Base-by-base conservation (phyloP, 1,140 invertebrate genomes). In the Lucilia cuprina region DNA sequence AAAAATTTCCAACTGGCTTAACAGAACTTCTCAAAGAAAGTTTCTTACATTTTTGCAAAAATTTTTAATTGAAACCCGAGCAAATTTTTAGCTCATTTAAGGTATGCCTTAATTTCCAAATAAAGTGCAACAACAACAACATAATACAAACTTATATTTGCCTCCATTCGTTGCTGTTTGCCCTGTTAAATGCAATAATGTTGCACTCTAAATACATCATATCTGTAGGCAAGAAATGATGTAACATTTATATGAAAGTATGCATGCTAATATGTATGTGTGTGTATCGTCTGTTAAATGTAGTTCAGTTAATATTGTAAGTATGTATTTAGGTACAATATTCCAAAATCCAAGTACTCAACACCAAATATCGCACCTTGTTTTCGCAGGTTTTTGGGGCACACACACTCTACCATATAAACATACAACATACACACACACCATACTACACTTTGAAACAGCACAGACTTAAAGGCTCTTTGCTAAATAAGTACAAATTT, bases 291-390 rank as follows among this genome's bases (percentile, higher is more conserved):
- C n/a, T 60, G 65, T 21, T 70, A n/a, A 41, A 41, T 41, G 2
- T 41, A 41, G 41, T 41, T 41, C 14, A 17, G 55, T n/a, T 60
- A n/a, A n/a, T n/a, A 60, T 3, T 30, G 25, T 30, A 30, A 30
- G 25, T 30, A 30, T 60, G 55, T 17, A 60, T n/a, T n/a, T 60
- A 60, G 55, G 14, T 7, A n/a, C 65, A 70, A 21, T 70, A 70
- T 70, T 70, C 21, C 65, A 70, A 21, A 70, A 30, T 30, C 65
- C 65, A 70, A 25, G 65, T 25, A 70, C 65, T 19, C n/a, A 49
- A 80, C 77, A 80, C 41, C 41, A 80, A 80, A 80, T 80, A 80
- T 80, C 41, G 77, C 77, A 80, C 77, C 77, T 80, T 80, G 77
- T 80, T 80, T 80, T 80, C 77, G 50, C 77, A 80, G 77, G 77